Evolutionary conservation across 2,888 invertebrate genomes (phyloP).

Genomic region (Drosophila cognata): DNA sequence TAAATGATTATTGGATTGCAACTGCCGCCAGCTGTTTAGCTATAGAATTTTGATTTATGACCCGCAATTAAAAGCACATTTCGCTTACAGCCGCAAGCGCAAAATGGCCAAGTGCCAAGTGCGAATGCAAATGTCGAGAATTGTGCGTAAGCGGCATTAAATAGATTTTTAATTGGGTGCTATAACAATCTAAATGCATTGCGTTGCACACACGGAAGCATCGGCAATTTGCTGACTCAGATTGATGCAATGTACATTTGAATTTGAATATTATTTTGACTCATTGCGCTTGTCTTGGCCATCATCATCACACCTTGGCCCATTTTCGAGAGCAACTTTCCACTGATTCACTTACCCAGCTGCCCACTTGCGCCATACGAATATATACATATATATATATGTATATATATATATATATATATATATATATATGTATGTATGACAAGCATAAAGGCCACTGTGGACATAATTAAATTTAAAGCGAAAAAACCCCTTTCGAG

Average conservation of each 20-base stretch:
- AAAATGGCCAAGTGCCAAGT: slow-evolving; percentile 44
- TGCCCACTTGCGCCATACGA: slow-evolving; percentile 23
- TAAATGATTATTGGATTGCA: slow-evolving; percentile 59
- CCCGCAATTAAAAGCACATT: slow-evolving; percentile 80
- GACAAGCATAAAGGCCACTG: slow-evolving; percentile 15
- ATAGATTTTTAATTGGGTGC: slow-evolving; percentile 76
- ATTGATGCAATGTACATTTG: neutral
- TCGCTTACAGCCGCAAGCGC: slow-evolving; percentile 38
- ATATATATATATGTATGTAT: neutral
- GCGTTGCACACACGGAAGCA: slow-evolving; percentile 12
- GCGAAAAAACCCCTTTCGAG: slow-evolving; percentile 35
- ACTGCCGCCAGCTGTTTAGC: slow-evolving; percentile 21
- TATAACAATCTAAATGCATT: slow-evolving; percentile 49
- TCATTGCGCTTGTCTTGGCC: slow-evolving; percentile 23
- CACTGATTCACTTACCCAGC: slow-evolving; percentile 43
- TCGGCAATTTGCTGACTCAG: slow-evolving; percentile 31
- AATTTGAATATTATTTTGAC: slow-evolving; percentile 18
- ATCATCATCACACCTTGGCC: slow-evolving; percentile 36
- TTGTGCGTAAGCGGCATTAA: slow-evolving; percentile 55
- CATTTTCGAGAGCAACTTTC: slow-evolving; percentile 44
- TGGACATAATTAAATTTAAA: slow-evolving; percentile 67
- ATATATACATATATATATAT: neutral
- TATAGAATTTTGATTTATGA: slow-evolving; percentile 73
- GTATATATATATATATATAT: too few relatives aligned
- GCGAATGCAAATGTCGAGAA: slow-evolving; percentile 7